Base-by-base conservation (phyloP, 2,888 invertebrate genomes). In the Pogonocherus hispidulus region DNA sequence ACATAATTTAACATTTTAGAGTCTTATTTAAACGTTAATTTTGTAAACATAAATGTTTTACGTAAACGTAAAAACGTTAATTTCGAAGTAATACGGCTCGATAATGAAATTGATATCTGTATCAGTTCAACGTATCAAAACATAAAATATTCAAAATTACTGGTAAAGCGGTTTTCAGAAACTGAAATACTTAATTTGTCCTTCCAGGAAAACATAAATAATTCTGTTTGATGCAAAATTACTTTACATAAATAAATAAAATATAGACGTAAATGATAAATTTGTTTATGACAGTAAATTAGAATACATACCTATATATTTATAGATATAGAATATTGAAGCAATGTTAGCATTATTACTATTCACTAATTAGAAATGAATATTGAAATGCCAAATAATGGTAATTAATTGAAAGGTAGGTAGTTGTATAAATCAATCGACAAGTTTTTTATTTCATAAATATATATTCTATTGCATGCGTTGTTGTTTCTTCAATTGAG, bases 391-490 rank as follows among this genome's bases (percentile, higher is more conserved):
- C 9, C 23, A 20, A 44, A 46, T n/a, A n/a, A n/a, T 57, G 46
- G 9, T 57, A 57, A 57, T 57, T 44, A 44, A 57, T 57, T 27
- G 57, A 57, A 57, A 57, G 57, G 23, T n/a, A n/a, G n/a, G n/a
- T n/a, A 44, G 46, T 37, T 57, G 14, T 57, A 22, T 44, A 44
- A 16, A 57, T 57, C 46, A 44, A 20, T 46, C n/a, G 55, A 55
- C 32, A 32, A 6, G 32, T 8, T 32, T 32, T 32, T 32, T 32
- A 9, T 9, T 32, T 11, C 8, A 20, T 20, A 49, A 19, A 32
- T 9, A 8, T 11, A 11, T 11, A 2, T 32, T 32, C 32, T 32
- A 11, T 8, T 8, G 32, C 32, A n/a, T n/a, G n/a, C n/a, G n/a
- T n/a, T n/a, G n/a, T n/a, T n/a, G n/a, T n/a, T n/a, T n/a, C n/a